Evolutionary conservation across 92 coral and sea anemone genomes (phyloP).

Genomic region (Paragorgia papillata): DNA sequence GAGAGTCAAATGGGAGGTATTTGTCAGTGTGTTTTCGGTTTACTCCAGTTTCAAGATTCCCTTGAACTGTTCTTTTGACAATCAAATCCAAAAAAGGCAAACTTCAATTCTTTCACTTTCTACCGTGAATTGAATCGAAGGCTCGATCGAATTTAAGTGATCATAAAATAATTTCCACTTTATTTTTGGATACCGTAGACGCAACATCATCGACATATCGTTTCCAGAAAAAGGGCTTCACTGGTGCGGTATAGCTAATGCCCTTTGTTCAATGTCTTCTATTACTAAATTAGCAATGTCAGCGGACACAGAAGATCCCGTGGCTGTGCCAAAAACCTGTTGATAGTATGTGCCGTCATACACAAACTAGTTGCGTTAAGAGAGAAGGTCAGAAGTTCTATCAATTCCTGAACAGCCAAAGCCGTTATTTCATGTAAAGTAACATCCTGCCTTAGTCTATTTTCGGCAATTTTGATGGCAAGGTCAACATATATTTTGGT

Average conservation of each 20-base stretch:
- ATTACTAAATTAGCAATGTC: slow-evolving; percentile 14
- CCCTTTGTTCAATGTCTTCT: slow-evolving; percentile 36
- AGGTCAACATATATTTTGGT: slow-evolving; percentile 40
- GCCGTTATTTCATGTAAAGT: slow-evolving; percentile 5
- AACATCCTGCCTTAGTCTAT: neutral
- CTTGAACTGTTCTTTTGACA: neutral
- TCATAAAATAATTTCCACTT: neutral
- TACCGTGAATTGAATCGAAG: slow-evolving; percentile 12
- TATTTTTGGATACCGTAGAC: neutral
- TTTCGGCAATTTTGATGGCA: slow-evolving; percentile 22
- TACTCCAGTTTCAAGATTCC: neutral
- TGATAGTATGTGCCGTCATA: neutral
- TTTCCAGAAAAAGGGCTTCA: slow-evolving; percentile 18
- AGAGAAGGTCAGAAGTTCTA: slow-evolving; percentile 17
- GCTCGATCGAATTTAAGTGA: slow-evolving; percentile 2
- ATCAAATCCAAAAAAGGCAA: slow-evolving; percentile 7
- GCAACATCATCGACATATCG: slow-evolving; percentile 22
- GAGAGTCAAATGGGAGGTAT: slow-evolving; percentile 2
- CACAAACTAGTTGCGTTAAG: slow-evolving; percentile 15
- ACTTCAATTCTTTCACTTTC: neutral
- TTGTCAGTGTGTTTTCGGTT: slow-evolving; percentile 13
- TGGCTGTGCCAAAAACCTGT: slow-evolving; percentile 13
- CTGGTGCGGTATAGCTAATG: slow-evolving; percentile 5
- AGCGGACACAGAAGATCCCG: slow-evolving; percentile 9
- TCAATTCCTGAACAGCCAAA: neutral